These are phyloP conservation scores for Brotogeris chrysoptera DNA, from an alignment of 2,797 vertebrate genomes.

Conservation along the genomic window DNA sequence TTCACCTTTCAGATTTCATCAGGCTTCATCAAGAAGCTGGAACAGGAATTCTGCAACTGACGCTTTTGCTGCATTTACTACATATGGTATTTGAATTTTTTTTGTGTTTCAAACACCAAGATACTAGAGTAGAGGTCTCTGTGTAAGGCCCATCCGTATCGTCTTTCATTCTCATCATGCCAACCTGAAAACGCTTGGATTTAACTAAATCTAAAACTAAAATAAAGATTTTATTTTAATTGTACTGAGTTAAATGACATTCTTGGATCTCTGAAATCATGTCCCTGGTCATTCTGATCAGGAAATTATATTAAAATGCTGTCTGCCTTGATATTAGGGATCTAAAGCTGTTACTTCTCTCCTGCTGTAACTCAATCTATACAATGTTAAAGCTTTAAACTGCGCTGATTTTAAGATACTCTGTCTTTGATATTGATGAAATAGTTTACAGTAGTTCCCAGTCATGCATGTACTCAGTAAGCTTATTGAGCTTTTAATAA, in stretches of 20 bases:
- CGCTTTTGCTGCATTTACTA: neutral
- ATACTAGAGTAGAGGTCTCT: neutral
- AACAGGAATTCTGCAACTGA: neutral
- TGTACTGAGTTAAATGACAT: neutral
- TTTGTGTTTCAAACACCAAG: neutral
- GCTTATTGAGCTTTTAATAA: neutral
- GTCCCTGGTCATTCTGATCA: neutral
- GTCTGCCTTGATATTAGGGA: neutral
- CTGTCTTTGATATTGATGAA: neutral
- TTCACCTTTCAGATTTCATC: neutral
- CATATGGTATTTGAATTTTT: neutral
- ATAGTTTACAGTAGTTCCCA: neutral
- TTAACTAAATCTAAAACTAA: neutral
- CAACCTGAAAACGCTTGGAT: neutral
- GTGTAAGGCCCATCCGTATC: neutral
- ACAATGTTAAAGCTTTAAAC: neutral
- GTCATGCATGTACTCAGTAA: neutral
- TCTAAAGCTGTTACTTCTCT: neutral
- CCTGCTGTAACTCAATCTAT: neutral
- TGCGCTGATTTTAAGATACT: neutral
- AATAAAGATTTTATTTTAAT: neutral
- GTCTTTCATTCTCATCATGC: neutral
- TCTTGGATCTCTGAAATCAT: neutral
- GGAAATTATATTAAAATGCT: neutral
- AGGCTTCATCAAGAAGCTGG: neutral